Percentiles rank a stretch among this genome's conserved stretches.
These are phyloP conservation scores for Rhopalosiphum nymphaeae DNA, from an alignment of 2,888 invertebrate genomes.

Conservation along the genomic window DNA sequence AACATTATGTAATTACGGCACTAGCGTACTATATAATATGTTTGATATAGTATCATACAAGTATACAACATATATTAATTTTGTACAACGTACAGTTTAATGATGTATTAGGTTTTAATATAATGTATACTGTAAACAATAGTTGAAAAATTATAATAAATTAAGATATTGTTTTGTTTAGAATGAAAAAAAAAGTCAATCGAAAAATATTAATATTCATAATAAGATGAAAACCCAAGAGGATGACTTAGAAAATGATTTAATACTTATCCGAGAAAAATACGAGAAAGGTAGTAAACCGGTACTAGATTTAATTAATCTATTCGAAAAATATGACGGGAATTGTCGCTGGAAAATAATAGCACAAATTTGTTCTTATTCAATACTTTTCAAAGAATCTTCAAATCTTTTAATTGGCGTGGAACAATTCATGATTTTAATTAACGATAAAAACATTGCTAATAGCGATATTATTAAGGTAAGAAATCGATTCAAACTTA, in stretches of 20 bases:
- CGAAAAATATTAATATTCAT: neutral
- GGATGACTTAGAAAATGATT: neutral
- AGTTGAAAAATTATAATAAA: neutral
- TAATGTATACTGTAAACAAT: neutral
- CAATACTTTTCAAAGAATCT: conserved; percentile 28
- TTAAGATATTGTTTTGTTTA: neutral
- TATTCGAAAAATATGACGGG: conserved; percentile 29
- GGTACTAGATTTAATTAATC: neutral
- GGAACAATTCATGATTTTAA: conserved; percentile 49
- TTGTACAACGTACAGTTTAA: neutral
- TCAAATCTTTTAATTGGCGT: conserved; percentile 7
- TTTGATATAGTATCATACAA: neutral
- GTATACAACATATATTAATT: neutral
- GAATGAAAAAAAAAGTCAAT: neutral
- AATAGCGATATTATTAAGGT: conserved; percentile 40
- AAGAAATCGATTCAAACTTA: neutral
- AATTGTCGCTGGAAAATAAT: conserved; percentile 29
- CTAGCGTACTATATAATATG: neutral
- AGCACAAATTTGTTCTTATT: conserved; percentile 61
- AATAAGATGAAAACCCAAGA: neutral
- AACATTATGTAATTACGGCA: neutral
- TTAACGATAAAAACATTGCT: neutral
- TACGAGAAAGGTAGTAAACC: conserved; percentile 19
- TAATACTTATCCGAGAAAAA: conserved; percentile 4
- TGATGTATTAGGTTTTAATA: neutral